Conservation (phyloP, 2,888 invertebrate species). For the Norana najaformis region DNA sequence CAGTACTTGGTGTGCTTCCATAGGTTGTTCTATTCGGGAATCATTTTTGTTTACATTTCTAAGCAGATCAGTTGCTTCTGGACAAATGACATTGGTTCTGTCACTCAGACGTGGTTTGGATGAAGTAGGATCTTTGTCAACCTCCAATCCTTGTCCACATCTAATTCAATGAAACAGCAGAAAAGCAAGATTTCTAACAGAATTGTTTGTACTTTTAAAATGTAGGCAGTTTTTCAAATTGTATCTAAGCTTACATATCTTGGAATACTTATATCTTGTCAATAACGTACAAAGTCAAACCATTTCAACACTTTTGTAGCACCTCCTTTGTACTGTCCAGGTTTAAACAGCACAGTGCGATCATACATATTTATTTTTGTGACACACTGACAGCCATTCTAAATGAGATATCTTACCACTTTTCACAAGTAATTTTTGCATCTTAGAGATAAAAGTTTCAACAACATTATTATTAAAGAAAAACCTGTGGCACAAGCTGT, state of each 20-base stretch:
- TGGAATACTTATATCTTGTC: background rate
- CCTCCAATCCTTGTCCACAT: background rate
- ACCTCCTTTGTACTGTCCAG: background rate
- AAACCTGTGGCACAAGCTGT: background rate
- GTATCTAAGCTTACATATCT: background rate
- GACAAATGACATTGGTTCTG: background rate
- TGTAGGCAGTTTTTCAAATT: background rate
- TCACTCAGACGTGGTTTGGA: background rate
- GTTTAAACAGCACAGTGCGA: background rate
- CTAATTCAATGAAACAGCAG: background rate
- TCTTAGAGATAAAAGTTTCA: background rate
- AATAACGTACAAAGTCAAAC: background rate
- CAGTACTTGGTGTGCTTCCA: background rate
- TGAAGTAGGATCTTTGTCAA: background rate
- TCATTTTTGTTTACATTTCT: no score
- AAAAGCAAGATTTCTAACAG: background rate
- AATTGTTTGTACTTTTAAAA: background rate
- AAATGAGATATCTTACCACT: background rate
- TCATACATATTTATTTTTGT: no score
- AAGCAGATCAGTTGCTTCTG: no score
- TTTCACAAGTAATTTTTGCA: background rate
- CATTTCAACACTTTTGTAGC: background rate
- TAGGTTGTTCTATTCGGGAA: background rate
- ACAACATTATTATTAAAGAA: background rate
- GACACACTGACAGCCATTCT: no score